A percentile compares a stretch with the other conserved stretches of the same genome.
These are phyloP conservation scores for Larimichthys crocea DNA, from an alignment of 2,113 vertebrate genomes.

Conservation along the genomic window DNA sequence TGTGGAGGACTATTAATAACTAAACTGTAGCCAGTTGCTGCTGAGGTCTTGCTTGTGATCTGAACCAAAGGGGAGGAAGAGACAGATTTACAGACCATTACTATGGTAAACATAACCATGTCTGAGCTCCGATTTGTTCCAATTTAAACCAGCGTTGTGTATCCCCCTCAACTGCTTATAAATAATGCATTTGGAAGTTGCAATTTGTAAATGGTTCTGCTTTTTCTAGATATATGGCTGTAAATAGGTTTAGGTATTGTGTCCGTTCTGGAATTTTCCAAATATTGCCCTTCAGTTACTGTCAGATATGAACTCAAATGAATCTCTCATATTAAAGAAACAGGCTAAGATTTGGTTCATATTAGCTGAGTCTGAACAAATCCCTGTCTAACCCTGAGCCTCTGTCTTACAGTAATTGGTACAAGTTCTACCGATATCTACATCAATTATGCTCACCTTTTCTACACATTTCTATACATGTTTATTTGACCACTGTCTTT, in stretches of 20 bases:
- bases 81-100: too few species aligned
- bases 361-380: not conserved
- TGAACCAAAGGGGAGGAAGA: not conserved
- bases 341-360: not conserved
- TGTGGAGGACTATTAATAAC: not conserved
- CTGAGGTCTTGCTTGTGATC: not conserved
- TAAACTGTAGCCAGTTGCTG: not conserved
- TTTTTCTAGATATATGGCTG: not conserved
- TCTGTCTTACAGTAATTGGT: too few species aligned
- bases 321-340: not conserved
- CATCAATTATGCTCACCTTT: not conserved
- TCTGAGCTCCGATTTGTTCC: not conserved
- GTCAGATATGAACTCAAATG: not conserved
- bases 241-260: not conserved
- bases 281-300: not conserved
- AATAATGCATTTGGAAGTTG: not conserved
- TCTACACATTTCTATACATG: too few species aligned
- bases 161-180: not conserved
- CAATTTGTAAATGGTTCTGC: not conserved
- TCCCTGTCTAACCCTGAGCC: not conserved
- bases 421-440: not conserved
- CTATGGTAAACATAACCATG: not conserved
- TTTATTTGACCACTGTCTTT: not conserved
- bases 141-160: not conserved
- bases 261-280: not conserved